phyloP scores from a whole-genome alignment of 2,113 vertebrate species.

The Psittacula cyanocephala region DNA sequence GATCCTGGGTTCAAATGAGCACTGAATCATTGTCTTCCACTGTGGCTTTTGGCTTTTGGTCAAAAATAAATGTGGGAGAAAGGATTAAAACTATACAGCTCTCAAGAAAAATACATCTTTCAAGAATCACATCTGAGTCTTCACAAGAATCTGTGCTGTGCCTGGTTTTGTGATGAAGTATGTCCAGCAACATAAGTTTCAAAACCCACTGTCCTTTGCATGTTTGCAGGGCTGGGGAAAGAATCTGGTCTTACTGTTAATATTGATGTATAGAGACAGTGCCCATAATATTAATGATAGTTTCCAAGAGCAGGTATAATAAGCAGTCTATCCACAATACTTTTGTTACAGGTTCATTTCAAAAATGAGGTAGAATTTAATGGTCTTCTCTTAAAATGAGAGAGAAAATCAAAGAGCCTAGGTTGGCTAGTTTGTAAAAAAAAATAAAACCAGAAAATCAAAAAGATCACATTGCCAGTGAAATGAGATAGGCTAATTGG shows the following conservation, averaged over 20 bases:
- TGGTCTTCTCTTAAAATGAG: background rate
- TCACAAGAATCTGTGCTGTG: background rate
- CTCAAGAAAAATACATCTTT: background rate
- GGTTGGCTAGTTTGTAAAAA: background rate
- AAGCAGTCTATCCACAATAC: background rate
- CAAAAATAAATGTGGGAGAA: slow-evolving; percentile 45
- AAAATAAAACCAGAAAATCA: background rate
- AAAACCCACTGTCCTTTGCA: background rate
- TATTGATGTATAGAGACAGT: background rate
- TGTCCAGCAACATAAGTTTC: background rate
- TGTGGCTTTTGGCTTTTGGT: slow-evolving; percentile 28
- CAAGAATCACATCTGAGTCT: background rate
- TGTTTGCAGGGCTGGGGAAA: background rate
- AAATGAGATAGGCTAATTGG: background rate
- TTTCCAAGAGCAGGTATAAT: background rate
- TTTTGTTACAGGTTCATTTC: background rate
- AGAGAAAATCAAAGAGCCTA: background rate
- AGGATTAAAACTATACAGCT: background rate
- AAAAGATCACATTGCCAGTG: background rate
- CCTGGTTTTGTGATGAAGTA: background rate
- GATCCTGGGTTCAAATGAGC: slow-evolving; percentile 23
- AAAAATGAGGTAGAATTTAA: background rate
- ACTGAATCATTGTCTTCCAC: background rate
- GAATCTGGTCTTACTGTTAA: background rate
- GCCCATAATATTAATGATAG: background rate